Conservation (phyloP, 53 echinoderm and acorn worm species). For the Antedon mediterranea region DNA sequence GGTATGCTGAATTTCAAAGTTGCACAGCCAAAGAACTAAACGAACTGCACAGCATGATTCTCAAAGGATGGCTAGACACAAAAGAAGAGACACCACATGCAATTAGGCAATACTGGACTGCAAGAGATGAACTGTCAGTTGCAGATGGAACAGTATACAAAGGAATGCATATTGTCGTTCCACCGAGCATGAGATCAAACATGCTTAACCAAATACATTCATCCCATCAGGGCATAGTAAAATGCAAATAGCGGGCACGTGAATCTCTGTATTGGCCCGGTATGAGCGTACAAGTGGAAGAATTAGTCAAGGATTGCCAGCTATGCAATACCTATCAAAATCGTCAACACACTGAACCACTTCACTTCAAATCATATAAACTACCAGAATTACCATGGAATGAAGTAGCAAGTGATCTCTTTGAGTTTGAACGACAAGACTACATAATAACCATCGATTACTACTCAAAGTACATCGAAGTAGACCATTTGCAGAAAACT, state of each 20-base stretch:
- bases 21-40: conserved; percentile 31
- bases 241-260: too few species aligned
- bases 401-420: too few species aligned
- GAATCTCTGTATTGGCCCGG: too few species aligned
- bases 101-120: conserved; percentile 32
- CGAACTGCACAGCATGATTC: conserved; percentile 26
- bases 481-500: conserved; percentile 13
- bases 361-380: too few species aligned
- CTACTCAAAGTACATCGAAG: conserved; percentile 44
- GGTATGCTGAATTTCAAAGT: conserved; percentile 21
- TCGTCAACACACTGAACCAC: too few species aligned
- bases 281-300: too few species aligned
- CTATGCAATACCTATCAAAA: too few species aligned
- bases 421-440: conserved; percentile 5
- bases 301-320: too few species aligned
- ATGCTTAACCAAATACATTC: conserved; percentile 27
- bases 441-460: conserved; percentile 28
- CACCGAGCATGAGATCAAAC: conserved; percentile 24
- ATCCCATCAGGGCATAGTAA: conserved; percentile 28
- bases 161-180: conserved; percentile 46
- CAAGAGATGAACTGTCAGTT: conserved; percentile 36
- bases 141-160: conserved; percentile 41
- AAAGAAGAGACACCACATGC: conserved; percentile 23
- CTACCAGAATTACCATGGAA: too few species aligned
- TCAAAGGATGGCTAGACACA: conserved; percentile 52